phyloP scores from a whole-genome alignment of 2,797 vertebrate genomes.

The Parambassis ranga region DNA sequence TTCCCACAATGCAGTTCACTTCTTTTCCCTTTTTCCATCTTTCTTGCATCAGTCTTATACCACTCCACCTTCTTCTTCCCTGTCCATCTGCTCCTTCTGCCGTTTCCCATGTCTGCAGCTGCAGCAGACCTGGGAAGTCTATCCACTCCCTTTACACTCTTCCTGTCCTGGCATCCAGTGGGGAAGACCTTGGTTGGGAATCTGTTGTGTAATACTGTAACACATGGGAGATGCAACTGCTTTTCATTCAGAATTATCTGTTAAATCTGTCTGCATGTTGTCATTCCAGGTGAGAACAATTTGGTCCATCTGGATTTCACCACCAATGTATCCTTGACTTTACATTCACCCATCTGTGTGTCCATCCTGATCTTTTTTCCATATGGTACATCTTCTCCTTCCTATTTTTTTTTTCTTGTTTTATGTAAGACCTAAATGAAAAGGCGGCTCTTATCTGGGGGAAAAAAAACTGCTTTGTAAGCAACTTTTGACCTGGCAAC shows the following conservation, averaged over 20 bases:
- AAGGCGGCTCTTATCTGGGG: slow-evolving; percentile 36
- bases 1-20: slow-evolving; percentile 61
- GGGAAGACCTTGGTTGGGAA: not conserved
- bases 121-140: slow-evolving; percentile 50
- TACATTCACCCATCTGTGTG: not conserved
- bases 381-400: slow-evolving; percentile 19
- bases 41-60: not conserved
- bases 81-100: slow-evolving; percentile 3
- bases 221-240: not conserved
- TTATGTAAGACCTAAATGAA: slow-evolving; percentile 29
- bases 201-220: slow-evolving; percentile 12
- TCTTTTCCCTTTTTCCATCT: slow-evolving; percentile 2
- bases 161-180: not conserved
- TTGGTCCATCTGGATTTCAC: slow-evolving; percentile 15
- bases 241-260: not conserved
- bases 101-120: slow-evolving; percentile 70
- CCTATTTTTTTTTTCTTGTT: slow-evolving; percentile 31
- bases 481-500: slow-evolving; percentile 54
- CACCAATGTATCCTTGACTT: slow-evolving; percentile 13
- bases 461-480: slow-evolving; percentile 43
- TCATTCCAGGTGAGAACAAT: slow-evolving; percentile 1
- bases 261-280: not conserved
- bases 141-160: slow-evolving; percentile 13
- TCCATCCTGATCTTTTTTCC: slow-evolving; percentile 18
- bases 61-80: slow-evolving; percentile 1